Evolutionary conservation across 2,888 invertebrate genomes (phyloP).

Genomic region (Drosophila kokeensis): DNA sequence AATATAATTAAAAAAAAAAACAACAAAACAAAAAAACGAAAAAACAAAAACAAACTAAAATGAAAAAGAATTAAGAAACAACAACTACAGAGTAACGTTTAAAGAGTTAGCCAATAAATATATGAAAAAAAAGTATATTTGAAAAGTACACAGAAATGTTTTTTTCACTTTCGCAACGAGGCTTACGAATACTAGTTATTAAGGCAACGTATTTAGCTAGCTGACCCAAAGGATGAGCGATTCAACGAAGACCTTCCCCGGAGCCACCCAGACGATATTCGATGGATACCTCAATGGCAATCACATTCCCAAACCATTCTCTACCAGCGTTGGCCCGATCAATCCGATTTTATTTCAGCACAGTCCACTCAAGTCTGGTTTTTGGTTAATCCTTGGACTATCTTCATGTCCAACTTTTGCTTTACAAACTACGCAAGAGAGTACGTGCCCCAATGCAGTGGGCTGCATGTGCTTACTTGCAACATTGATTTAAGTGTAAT

Average conservation of each 20-base stretch:
- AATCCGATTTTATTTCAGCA: constrained; percentile 28
- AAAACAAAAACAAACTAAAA: constrained; percentile 55
- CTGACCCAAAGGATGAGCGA: neutral
- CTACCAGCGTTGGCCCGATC: neutral
- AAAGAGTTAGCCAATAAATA: constrained; percentile 83
- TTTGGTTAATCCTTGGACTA: neutral
- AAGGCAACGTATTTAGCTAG: constrained; percentile 50
- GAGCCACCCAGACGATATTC: constrained; percentile 8
- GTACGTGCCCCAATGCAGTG: constrained; percentile 8
- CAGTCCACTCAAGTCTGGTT: neutral
- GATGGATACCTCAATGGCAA: constrained; percentile 3
- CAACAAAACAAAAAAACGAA: constrained; percentile 28
- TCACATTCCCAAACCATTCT: neutral
- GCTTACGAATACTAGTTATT: constrained; percentile 40
- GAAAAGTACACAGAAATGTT: constrained; percentile 76
- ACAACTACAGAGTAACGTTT: constrained; percentile 77
- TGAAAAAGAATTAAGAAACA: constrained; percentile 65
- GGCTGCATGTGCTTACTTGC: constrained; percentile 29
- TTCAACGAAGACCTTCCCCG: neutral
- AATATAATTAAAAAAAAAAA: constrained; percentile 68
- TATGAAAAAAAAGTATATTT: constrained; percentile 84
- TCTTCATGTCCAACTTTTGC: constrained; percentile 2
- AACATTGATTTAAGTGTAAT: constrained; percentile 15
- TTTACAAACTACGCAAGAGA: constrained; percentile 2
- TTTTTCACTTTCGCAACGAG: constrained; percentile 52